Evolutionary conservation across 2,797 vertebrate species (phyloP), one percentile per base, ranked within the genome.

Genomic region (Tympanoctomys barrerae): DNA sequence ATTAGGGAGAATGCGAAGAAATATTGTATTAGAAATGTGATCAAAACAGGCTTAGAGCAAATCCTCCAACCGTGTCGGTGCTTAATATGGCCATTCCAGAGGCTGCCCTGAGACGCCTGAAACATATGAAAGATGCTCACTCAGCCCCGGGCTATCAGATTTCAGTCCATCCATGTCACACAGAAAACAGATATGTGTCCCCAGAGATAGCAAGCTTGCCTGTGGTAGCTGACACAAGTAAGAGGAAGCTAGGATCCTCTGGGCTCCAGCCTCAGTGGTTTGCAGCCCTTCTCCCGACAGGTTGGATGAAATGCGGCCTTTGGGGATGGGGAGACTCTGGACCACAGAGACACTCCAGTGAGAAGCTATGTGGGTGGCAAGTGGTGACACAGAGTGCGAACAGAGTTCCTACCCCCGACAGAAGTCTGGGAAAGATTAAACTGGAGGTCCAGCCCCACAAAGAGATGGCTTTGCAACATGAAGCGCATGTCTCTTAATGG

Each of bases 21-120:
- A 79, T 90, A 94, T 87, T 95, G 70, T 89, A 95, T 95, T 80
- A 89, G 79, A 91, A 96, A 97, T 97, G 91, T 90, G 97, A 96
- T 98, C 96, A 97, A 97, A 97, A 96, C 24, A 89, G 96, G 97
- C 96, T 97, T 96, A 96, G 42, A 85, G 90, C 36, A 82, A n/a
- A 93, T 78, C 82, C 57, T 9, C 57, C 75, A 80, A 96, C 88
- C 90, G 8, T 78, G 79, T 89, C 86, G 13, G 86, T n/a, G 82
- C 91, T 97, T 90, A 94, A 83, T 46, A 46, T 7, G 11, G 89
- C 9, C 13, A 92, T 84, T 96, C 73, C 87, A 81, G 93, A 94
- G 82, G 22, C 79, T 79, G 88, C 79, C 87, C 93, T 80, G 59
- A 36, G 89, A 62, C 26, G 66, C 70, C 9, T 49, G 78, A 88